Conservation (phyloP, 23 tunicate genomes). For the Phallusia fumigata region DNA sequence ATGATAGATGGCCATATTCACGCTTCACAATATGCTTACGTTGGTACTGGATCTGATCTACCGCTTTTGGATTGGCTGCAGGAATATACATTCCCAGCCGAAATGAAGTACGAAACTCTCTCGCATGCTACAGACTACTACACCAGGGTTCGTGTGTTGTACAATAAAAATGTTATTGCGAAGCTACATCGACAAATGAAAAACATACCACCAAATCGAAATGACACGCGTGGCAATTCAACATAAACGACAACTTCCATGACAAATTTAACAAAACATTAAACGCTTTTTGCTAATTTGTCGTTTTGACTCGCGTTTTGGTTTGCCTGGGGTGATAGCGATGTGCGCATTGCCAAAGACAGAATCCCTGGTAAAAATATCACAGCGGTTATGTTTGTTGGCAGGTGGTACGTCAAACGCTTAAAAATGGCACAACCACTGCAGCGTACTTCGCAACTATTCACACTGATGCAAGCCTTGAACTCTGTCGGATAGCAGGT, state of each 20-base stretch:
- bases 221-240: too few relatives aligned
- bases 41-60: slow-evolving; percentile 17
- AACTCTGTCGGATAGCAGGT: slow-evolving; percentile 7
- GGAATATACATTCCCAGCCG: slow-evolving; percentile 26
- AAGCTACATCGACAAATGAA: neutral
- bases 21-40: slow-evolving; percentile 25
- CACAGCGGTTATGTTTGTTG: neutral
- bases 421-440: slow-evolving; percentile 31
- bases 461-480: slow-evolving; percentile 22
- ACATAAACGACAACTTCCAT: too few relatives aligned
- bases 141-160: neutral
- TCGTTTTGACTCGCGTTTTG: too few relatives aligned
- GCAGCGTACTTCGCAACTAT: slow-evolving; percentile 34
- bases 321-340: too few relatives aligned
- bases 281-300: too few relatives aligned
- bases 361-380: too few relatives aligned
- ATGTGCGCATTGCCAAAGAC: too few relatives aligned
- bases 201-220: neutral
- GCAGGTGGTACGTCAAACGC: slow-evolving; percentile 33
- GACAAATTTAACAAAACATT: too few relatives aligned
- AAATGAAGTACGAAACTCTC: slow-evolving; percentile 10
- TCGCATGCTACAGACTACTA: neutral
- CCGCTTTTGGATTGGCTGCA: slow-evolving; percentile 37
- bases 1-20: slow-evolving; percentile 39
- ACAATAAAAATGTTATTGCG: neutral